These are phyloP conservation scores for Lipophrys pholis DNA, from an alignment of 2,113 vertebrate species.

Conservation along the genomic window DNA sequence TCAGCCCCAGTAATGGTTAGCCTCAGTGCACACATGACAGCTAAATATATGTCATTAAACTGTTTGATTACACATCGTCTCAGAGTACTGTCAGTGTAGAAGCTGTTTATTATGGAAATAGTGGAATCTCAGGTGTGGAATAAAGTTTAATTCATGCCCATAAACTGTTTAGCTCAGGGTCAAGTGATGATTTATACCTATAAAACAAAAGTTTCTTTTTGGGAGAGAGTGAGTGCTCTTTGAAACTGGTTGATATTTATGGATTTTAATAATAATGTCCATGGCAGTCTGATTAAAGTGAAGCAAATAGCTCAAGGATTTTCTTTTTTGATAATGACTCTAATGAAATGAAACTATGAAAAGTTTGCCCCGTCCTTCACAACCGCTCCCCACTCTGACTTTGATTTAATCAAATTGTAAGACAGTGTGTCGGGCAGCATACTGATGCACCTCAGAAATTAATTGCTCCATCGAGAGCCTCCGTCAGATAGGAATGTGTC, in stretches of 20 bases:
- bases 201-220: no score
- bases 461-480: conserved; percentile 66
- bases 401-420: conserved; percentile 77
- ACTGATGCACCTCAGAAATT: conserved; percentile 67
- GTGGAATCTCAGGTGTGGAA: conserved; percentile 8
- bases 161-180: no score
- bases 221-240: neutral
- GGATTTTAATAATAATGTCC: conserved; percentile 22
- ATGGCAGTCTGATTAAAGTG: conserved; percentile 9
- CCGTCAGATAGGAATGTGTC: conserved; percentile 69
- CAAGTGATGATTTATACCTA: neutral
- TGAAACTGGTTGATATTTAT: conserved; percentile 30
- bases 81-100: neutral
- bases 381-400: conserved; percentile 66
- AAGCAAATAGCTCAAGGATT: conserved; percentile 19
- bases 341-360: conserved; percentile 61
- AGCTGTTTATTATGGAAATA: conserved; percentile 12
- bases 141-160: neutral
- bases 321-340: conserved; percentile 53
- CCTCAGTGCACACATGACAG: conserved; percentile 17
- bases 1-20: neutral
- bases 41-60: conserved; percentile 36
- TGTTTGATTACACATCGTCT: neutral
- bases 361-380: conserved; percentile 77
- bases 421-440: conserved; percentile 61